Conservation (phyloP, 92 coral and sea anemone genomes). For the Parazoanthus darwini region DNA sequence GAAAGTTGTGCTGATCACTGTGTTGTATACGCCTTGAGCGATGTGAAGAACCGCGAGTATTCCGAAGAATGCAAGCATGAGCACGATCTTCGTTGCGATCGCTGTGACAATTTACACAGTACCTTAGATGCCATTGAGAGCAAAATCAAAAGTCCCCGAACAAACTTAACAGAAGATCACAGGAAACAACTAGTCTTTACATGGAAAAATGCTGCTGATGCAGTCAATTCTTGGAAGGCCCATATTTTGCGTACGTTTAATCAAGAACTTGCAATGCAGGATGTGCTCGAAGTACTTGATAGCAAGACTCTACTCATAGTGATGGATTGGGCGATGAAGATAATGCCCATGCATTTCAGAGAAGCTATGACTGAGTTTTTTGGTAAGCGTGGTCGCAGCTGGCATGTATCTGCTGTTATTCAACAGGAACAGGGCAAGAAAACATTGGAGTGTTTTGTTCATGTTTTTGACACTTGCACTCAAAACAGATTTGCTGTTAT, state of each 20-base stretch:
- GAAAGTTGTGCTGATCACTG: constrained; percentile 1
- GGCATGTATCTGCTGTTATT: neutral
- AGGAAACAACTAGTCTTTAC: neutral
- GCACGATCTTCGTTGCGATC: constrained; percentile 7
- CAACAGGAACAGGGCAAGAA: too few relatives aligned
- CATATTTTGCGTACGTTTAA: neutral
- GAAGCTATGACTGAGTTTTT: neutral
- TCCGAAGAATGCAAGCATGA: neutral
- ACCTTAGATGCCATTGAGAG: neutral
- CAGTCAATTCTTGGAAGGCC: constrained; percentile 9
- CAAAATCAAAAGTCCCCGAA: neutral
- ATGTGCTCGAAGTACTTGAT: neutral
- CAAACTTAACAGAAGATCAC: neutral
- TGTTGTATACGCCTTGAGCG: neutral
- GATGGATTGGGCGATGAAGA: constrained; percentile 10
- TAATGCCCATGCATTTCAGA: neutral
- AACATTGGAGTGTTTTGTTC: too few relatives aligned
- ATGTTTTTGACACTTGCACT: too few relatives aligned
- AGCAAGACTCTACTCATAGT: neutral
- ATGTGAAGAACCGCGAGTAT: neutral
- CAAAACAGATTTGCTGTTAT: too few relatives aligned
- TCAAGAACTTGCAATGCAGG: neutral
- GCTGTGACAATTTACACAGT: neutral
- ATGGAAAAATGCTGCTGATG: constrained; percentile 2
- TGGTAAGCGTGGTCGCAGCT: neutral